Evolutionary conservation across 2,888 invertebrate genomes (phyloP).

Genomic region (Ctenicera cuprea): DNA sequence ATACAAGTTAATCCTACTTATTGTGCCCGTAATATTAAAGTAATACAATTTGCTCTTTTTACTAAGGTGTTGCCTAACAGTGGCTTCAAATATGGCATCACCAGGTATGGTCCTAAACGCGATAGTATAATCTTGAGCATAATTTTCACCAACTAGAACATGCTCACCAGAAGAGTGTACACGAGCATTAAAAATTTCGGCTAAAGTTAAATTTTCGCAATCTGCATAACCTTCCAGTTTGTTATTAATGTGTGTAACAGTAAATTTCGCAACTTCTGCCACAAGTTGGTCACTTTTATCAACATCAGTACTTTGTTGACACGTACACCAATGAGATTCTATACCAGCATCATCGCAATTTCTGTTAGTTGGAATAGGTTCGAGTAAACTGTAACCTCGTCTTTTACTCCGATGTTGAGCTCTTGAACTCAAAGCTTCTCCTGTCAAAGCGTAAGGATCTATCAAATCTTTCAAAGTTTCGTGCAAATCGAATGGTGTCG

Average conservation of each 20-base stretch:
- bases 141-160: conserved; percentile 68
- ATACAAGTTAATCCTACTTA: conserved; percentile 87
- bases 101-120: conserved; percentile 81
- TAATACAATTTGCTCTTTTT: conserved; percentile 66
- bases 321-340: conserved; percentile 91
- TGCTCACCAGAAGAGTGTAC: conserved; percentile 74
- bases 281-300: conserved; percentile 75
- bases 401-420: conserved; percentile 64
- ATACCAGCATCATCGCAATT: conserved; percentile 88
- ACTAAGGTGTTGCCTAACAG: conserved; percentile 73
- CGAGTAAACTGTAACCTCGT: conserved; percentile 85
- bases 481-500: conserved; percentile 90
- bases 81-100: conserved; percentile 86
- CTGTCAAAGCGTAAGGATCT: conserved; percentile 72
- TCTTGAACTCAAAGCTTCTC: conserved; percentile 69
- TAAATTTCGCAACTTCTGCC: conserved; percentile 76
- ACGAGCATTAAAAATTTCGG: conserved; percentile 80
- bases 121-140: conserved; percentile 79
- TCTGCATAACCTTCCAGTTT: conserved; percentile 77
- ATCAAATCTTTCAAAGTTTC: conserved; percentile 85
- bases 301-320: conserved; percentile 81
- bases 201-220: conserved; percentile 80
- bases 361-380: conserved; percentile 81
- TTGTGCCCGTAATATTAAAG: conserved; percentile 80
- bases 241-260: conserved; percentile 80